Conservation (phyloP, 2,797 vertebrate species). For the Enteromius treurensis region DNA sequence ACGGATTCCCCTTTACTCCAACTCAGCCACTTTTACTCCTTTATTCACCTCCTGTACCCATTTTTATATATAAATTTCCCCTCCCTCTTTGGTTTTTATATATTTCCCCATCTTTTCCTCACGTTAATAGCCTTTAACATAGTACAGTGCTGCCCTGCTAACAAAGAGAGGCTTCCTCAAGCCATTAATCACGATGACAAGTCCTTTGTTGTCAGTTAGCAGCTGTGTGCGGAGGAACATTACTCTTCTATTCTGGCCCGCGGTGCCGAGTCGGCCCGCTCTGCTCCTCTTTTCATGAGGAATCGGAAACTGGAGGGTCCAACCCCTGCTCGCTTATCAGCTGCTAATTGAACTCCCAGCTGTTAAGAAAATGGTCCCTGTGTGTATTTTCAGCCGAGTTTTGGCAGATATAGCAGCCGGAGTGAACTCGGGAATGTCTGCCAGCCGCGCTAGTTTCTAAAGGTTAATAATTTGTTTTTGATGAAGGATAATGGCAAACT, state of each 20-base stretch:
- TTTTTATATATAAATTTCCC: slow-evolving; percentile 33
- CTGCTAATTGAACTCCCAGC: slow-evolving; percentile 65
- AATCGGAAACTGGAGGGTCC: slow-evolving; percentile 63
- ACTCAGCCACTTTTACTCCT: background rate
- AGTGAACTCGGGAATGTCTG: slow-evolving; percentile 48
- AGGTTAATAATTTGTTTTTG: slow-evolving; percentile 52
- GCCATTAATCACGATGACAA: slow-evolving; percentile 65
- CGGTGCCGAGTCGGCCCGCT: slow-evolving; percentile 50
- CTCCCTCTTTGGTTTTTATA: slow-evolving; percentile 36
- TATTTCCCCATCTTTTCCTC: slow-evolving; percentile 40
- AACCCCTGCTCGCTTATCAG: slow-evolving; percentile 62
- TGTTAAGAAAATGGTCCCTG: slow-evolving; percentile 61
- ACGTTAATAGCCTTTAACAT: slow-evolving; percentile 62
- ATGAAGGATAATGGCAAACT: slow-evolving; percentile 46
- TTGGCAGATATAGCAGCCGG: slow-evolving; percentile 54
- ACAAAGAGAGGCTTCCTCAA: slow-evolving; percentile 62
- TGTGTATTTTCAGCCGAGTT: slow-evolving; percentile 47
- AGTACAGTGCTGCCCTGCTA: slow-evolving; percentile 61
- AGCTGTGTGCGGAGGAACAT: slow-evolving; percentile 64
- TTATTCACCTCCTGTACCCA: background rate
- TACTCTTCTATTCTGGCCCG: slow-evolving; percentile 66
- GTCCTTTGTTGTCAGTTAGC: slow-evolving; percentile 68
- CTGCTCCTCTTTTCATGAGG: slow-evolving; percentile 60
- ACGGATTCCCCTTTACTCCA: slow-evolving; percentile 25
- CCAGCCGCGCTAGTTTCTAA: slow-evolving; percentile 35